These are phyloP conservation scores for Hydrolagus colliei DNA, from an alignment of 2,797 vertebrate genomes.

Conservation along the genomic window DNA sequence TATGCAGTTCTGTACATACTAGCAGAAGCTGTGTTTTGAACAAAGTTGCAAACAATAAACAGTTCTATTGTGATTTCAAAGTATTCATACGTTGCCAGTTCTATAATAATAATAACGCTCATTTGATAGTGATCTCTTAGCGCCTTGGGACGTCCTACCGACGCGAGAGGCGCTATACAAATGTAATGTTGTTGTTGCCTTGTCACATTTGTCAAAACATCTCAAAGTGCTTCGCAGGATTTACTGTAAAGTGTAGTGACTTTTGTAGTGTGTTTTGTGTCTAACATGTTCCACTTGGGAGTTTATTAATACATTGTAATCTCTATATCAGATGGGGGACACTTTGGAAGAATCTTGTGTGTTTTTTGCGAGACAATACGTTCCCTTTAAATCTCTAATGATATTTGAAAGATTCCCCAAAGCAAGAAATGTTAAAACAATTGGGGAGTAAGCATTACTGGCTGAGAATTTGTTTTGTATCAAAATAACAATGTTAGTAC, in stretches of 20 bases:
- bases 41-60: not conserved
- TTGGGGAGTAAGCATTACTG: not conserved
- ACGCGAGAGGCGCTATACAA: too few species aligned
- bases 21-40: not conserved
- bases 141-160: too few species aligned
- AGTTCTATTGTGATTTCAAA: not conserved
- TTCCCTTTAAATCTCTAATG: not conserved
- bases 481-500: not conserved
- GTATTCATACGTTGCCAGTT: not conserved
- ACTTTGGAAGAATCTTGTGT: not conserved
- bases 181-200: too few species aligned
- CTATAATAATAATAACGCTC: not conserved
- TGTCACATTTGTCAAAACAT: too few species aligned
- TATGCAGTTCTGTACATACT: too few species aligned
- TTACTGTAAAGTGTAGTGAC: too few species aligned
- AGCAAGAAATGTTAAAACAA: not conserved
- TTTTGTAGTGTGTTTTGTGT: too few species aligned
- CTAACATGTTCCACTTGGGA: too few species aligned
- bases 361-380: not conserved
- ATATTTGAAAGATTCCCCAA: not conserved
- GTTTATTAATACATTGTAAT: too few species aligned
- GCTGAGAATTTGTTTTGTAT: not conserved
- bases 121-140: too few species aligned
- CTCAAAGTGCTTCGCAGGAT: too few species aligned
- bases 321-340: too few species aligned